phyloP scores from a whole-genome alignment of 2,113 vertebrate genomes.

The Cyprinodon tularosa region DNA sequence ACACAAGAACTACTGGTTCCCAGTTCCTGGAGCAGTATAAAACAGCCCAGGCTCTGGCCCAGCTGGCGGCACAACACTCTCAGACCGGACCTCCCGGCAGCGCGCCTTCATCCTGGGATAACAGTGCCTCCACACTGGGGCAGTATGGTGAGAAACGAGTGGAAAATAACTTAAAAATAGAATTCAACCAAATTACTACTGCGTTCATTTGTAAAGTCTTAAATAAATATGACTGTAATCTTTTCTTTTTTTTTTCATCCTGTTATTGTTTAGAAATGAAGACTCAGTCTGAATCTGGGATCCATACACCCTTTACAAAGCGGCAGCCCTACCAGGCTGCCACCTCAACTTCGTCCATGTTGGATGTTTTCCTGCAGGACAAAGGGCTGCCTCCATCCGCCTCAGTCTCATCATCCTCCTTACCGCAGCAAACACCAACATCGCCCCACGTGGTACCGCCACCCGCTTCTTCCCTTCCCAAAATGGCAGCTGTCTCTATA shows the following conservation, averaged over 20 bases:
- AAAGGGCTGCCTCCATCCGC: conserved; percentile 80
- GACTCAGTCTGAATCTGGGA: conserved; percentile 83
- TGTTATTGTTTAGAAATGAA: conserved; percentile 84
- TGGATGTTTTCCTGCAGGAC: conserved; percentile 95
- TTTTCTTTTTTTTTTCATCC: neutral
- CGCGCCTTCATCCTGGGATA: conserved; percentile 90
- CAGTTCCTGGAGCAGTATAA: conserved; percentile 99
- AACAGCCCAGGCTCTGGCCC: conserved; percentile 94
- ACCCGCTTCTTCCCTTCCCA: conserved; percentile 81
- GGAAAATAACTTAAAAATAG: neutral
- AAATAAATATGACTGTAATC: neutral
- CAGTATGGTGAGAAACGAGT: conserved; percentile 87
- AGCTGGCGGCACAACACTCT: conserved; percentile 93
- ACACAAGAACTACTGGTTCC: conserved; percentile 87
- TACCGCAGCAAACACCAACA: conserved; percentile 78
- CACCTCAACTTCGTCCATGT: conserved; percentile 86
- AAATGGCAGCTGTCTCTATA: conserved; percentile 79
- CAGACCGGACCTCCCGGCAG: conserved; percentile 81
- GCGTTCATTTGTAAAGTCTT: neutral
- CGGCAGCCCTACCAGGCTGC: conserved; percentile 88
- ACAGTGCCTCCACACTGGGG: conserved; percentile 85
- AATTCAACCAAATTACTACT: neutral
- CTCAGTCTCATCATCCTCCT: conserved; percentile 64
- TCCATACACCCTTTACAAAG: conserved; percentile 90
- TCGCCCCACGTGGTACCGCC: conserved; percentile 76